Evolutionary conservation across 1,140 invertebrate species (phyloP), one percentile per base, ranked within the genome.

Genomic region (Pogonus chalceus): DNA sequence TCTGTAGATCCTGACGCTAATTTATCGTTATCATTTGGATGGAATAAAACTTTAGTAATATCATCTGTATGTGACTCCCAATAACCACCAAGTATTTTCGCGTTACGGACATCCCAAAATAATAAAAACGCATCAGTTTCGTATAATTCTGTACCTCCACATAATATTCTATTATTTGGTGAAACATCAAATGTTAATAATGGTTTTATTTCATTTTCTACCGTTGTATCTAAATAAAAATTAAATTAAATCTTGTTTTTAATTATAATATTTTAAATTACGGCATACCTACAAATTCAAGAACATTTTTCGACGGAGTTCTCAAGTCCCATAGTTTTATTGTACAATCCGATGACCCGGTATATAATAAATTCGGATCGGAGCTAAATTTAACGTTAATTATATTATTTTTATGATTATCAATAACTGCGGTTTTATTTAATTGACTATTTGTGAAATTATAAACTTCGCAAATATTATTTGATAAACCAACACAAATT

Each of bases 41-140:
- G 85, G 70, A 95, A 96, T 60, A 78, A 65, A 2, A 68, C 58
- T 62, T 66, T 77, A 23, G 88, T 89, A 10, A 95, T 78, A 68
- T 92, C 90, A 71, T 91, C 88, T 56, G 81, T 80, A 62, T 93
- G 90, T 22, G 83, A 86, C 62, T 93, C 84, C 81, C 84, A 87
- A 67, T 93, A 96, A 9, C 83, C 87, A 2, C 91, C 91, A 2
- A 93, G 68, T 12, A 87, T 69, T 59, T 79, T 77, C 0, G 75
- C 68, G 50, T 74, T 76, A 56, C 88, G 75, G 20, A 82, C 68
- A 70, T 93, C 90, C 84, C 87, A 93, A 72, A 92, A 93, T 31
- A 92, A 67, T 23, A 92, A 75, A 66, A 79, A 90, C 12, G 84
- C 77, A 65, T 90, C 86, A 35, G 79, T 78, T 54, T 80, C 76